Base-by-base conservation (phyloP, 2,888 invertebrate species). In the Toxonevra muliebris region DNA sequence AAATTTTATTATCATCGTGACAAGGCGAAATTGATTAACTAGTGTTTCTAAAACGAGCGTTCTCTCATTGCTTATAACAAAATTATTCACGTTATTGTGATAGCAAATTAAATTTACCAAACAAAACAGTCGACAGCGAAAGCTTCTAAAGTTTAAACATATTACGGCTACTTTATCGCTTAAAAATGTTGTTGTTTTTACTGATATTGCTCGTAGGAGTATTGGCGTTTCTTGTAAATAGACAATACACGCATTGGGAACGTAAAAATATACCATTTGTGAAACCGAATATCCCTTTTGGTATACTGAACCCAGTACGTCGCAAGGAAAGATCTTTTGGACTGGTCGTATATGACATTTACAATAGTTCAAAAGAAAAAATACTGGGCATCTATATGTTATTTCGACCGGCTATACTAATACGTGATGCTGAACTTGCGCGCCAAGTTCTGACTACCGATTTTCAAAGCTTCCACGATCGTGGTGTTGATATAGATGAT, bases 391-490 rank as follows among this genome's bases (percentile, higher is more conserved):
- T 91, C 76, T 91, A 90, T 76, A 86, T 89, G 69, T 88, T 91
- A 67, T 87, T 88, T 69, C 86, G 88, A 48, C 90, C 90, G 7
- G 88, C 88, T 43, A 79, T 91, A 41, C 78, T 90, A 52, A 83
- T 91, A 1, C 86, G 90, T 61, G 89, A 91, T 80, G 87, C 89
- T 20, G 87, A 88, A 13, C 77, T 91, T 65, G 88, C 89, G 1
- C 90, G 89, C 75, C 84, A 87, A 57, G 86, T 91, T 10, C 77
- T 91, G 67, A 86, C 88, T 13, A 88, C 87, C 75, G 90, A 91
- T 77, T 91, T 90, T 72, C 86, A 87, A 15, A 84, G 89, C 78
- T 92, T 92, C 75, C 87, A 88, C 80, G 90, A 91, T 71, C 88
- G 90, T 54, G 91, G 90, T 0, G 85, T 89, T 19, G 88, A 88